Base-by-base conservation (phyloP, 2,888 invertebrate genomes). In the Apamea crenata region DNA sequence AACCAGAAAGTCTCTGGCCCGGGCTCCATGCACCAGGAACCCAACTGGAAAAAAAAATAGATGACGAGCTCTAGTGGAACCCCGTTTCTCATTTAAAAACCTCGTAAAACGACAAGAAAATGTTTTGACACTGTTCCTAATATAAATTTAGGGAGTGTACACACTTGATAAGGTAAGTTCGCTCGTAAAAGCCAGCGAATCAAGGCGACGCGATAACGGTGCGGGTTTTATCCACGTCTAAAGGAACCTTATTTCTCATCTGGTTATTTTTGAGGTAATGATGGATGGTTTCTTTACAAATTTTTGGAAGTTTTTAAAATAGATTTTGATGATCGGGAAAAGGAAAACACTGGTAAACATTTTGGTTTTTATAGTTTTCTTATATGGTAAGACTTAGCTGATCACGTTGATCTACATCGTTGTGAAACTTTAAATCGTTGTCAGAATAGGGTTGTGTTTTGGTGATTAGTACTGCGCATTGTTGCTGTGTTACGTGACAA, bases 61-160 rank as follows among this genome's bases (percentile, higher is more conserved):
- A 88, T 89, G 84, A 80, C 82, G 78, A 71, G 85, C 79, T 90
- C 88, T 88, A 83, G 85, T 79, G 87, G 85, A 89, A 85, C 86
- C 86, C 87, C 86, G 90, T 91, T 91, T 90, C 91, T 93, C 93
- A 92, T 94, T 94, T 94, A 93, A 93, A 94, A 93, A 90, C 88
- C 80, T 93, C 94, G 92, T 95, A 94, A 95, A 95, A 87, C 89
- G 90, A 79, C 88, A 85, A 88, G 91, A 91, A 93, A 94, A 93
- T 94, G 93, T 95, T 95, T 94, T 94, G 93, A 93, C 94, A 93
- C 91, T 91, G 91, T 90, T 91, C 91, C 91, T 92, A 90, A 92
- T 94, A 92, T 93, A 89, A 90, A 87, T 84, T 90, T 89, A 91
- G 87, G 91, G 88, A 87, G 86, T 87, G 86, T 86, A 81, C 82